phyloP scores from a whole-genome alignment of 2,888 invertebrate genomes.

The Drosophila bunnanda region DNA sequence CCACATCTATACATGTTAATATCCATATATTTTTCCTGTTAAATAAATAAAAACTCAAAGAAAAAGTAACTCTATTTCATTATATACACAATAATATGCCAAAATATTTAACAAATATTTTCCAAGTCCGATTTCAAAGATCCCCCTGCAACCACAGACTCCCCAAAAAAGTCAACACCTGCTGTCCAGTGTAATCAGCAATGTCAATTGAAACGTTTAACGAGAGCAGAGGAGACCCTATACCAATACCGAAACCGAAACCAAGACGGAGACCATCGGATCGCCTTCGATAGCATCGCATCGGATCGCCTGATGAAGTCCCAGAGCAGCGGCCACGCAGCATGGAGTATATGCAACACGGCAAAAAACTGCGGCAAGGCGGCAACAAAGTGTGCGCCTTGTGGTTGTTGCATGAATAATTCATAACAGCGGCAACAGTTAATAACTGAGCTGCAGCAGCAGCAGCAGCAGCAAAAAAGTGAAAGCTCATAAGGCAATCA shows the following conservation, averaged over 20 bases:
- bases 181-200: conserved; percentile 43
- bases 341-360: not conserved
- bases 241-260: conserved; percentile 13
- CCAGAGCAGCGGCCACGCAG: conserved; percentile 42
- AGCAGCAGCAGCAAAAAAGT: conserved; percentile 64
- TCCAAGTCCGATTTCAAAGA: not conserved
- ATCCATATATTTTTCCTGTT: too few relatives aligned
- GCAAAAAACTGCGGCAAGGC: conserved; percentile 38
- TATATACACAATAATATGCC: too few relatives aligned
- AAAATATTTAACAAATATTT: too few relatives aligned
- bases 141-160: not conserved
- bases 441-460: conserved; percentile 59
- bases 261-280: conserved; percentile 31
- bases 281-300: conserved; percentile 21
- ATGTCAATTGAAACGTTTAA: conserved; percentile 57
- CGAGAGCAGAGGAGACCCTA: conserved; percentile 40
- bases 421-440: conserved; percentile 69
- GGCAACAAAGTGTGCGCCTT: conserved; percentile 53
- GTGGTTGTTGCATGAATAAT: conserved; percentile 76
- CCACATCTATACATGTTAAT: too few relatives aligned
- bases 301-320: conserved; percentile 50
- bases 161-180: conserved; percentile 3
- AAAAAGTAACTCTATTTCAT: too few relatives aligned
- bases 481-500: conserved; percentile 81
- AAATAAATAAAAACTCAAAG: too few relatives aligned